Conservation (phyloP, 2,113 vertebrate species). For the Conger conger region DNA sequence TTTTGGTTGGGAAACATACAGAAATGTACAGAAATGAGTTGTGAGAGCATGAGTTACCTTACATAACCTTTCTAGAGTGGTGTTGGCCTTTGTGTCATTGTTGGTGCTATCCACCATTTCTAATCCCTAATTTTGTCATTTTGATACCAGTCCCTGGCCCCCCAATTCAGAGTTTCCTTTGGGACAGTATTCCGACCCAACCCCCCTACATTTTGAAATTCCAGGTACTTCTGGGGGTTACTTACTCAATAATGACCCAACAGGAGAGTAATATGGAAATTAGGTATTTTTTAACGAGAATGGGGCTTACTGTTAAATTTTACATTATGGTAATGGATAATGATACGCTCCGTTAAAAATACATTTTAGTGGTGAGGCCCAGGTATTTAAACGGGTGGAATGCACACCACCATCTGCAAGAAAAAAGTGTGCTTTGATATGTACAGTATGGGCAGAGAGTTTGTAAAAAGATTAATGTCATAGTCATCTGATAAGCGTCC, state of each 20-base stretch:
- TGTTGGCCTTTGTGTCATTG: neutral
- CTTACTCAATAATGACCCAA: neutral
- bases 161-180: neutral
- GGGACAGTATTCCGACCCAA: neutral
- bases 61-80: neutral
- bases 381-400: neutral
- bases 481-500: neutral
- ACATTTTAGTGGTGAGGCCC: conserved; percentile 1
- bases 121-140: neutral
- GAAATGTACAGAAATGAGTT: neutral
- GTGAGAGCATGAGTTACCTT: neutral
- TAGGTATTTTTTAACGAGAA: conserved; percentile 12
- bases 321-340: conserved; percentile 10
- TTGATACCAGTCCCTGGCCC: neutral
- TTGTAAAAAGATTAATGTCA: neutral
- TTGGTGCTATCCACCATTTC: neutral
- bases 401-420: neutral
- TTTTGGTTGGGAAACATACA: neutral
- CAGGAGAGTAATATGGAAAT: neutral
- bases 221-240: neutral
- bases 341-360: neutral
- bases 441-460: neutral
- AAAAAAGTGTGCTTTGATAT: neutral
- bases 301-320: neutral
- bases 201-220: neutral